These are phyloP conservation scores for Formica exsecta DNA, from an alignment of 1,140 invertebrate species.

Conservation along the genomic window DNA sequence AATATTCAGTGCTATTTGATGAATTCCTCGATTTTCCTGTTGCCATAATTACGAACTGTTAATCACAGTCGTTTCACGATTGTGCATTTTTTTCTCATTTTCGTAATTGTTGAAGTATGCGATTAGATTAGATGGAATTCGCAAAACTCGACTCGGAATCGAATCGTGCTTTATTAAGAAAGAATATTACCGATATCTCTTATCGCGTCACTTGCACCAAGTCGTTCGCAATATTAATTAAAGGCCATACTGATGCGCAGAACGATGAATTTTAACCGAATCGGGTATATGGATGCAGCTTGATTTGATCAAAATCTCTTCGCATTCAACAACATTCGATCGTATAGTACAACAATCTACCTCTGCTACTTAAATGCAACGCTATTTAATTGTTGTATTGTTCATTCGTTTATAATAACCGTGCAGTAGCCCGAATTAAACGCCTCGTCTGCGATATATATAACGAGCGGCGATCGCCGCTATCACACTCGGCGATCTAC, in stretches of 20 bases:
- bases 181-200: slow-evolving; percentile 4
- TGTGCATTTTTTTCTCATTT: background rate
- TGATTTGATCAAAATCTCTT: slow-evolving; percentile 5
- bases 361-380: background rate
- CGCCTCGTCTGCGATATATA: slow-evolving; percentile 37
- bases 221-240: slow-evolving; percentile 20
- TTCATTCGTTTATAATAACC: slow-evolving; percentile 26
- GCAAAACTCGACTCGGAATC: background rate
- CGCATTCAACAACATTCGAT: slow-evolving; percentile 17
- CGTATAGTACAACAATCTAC: slow-evolving; percentile 26
- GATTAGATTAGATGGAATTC: slow-evolving; percentile 41
- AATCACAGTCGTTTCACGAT: background rate
- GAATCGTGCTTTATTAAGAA: slow-evolving; percentile 21
- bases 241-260: background rate
- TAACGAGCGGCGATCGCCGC: slow-evolving; percentile 14
- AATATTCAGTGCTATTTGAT: background rate
- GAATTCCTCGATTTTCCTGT: background rate
- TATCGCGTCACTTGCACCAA: slow-evolving; percentile 29
- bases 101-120: background rate
- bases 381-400: slow-evolving; percentile 46
- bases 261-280: slow-evolving; percentile 5
- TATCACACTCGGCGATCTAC: slow-evolving; percentile 42
- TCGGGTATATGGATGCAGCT: background rate
- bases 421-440: slow-evolving; percentile 42
- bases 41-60: background rate